Base-by-base conservation (phyloP, 2,888 invertebrate species). In the Eurytoma adleriae region DNA sequence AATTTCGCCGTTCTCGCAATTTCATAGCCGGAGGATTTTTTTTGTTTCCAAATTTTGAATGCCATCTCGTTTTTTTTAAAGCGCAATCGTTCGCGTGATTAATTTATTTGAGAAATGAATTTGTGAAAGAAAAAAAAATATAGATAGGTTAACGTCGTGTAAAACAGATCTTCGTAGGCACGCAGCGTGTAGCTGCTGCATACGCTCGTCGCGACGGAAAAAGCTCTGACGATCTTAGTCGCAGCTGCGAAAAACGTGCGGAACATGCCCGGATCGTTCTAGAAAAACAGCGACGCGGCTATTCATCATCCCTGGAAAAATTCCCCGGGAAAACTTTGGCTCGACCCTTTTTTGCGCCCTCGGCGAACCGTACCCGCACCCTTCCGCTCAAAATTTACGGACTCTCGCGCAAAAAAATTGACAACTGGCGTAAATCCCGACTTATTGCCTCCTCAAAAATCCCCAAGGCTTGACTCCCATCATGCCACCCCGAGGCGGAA, bases 191-290 rank as follows among this genome's bases (percentile, higher is more conserved):
- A n/a, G n/a, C n/a, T n/a, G 40, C 10, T 40, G 56, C 20, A 66
- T 20, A 56, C 56, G n/a, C 40, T 12, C 13, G 24, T 40, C 50
- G 4, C 14, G 16, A 20, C 16, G 10, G 70, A n/a, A 27, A 18
- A 5, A 0, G 24, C 74, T 30, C 24, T 20, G 10, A 56, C 50
- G 57, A 66, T 57, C 20, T 12, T 27, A 40, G n/a, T 30, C 16
- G 24, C 76, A 76, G 52, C 76, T 76, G 76, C 61, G 56, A 66
- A 56, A 66, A 66, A 48, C 61, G 14, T 69, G 24, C 52, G 16
- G 57, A 66, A 70, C 27, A 27, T 61, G 4, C 40, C 61, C 24
- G 24, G 27, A 61, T 27, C 27, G 14, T 61, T 27, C 61, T 61
- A 16, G 61, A 61, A 61, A 61, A 61, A 27, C 24, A 40, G 4